A percentile compares a stretch with the other conserved stretches of the same genome.
These are phyloP conservation scores for Passerina amoena DNA, from an alignment of 2,113 vertebrate species.

Conservation along the genomic window DNA sequence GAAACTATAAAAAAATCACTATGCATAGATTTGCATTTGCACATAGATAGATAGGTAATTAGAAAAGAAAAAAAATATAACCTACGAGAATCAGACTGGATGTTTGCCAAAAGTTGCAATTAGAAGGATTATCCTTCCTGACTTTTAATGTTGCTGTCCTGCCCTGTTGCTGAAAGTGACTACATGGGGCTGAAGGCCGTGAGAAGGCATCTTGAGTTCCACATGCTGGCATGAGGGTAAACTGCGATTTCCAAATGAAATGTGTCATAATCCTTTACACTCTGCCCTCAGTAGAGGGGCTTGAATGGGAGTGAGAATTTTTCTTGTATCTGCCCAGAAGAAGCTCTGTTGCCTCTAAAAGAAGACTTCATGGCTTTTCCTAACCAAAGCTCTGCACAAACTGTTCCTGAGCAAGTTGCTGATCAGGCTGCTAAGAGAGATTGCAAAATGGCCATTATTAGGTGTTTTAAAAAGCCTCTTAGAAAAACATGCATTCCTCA, in stretches of 20 bases:
- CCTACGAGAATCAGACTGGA: not conserved
- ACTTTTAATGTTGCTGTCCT: not conserved
- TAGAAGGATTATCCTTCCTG: not conserved
- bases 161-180: not conserved
- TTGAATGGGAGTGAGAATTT: not conserved
- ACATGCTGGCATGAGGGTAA: not conserved
- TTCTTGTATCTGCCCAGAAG: not conserved
- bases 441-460: not conserved
- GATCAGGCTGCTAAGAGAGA: not conserved
- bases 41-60: not conserved
- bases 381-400: not conserved
- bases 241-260: not conserved
- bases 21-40: not conserved
- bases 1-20: not conserved
- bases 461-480: not conserved
- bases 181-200: not conserved
- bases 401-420: not conserved
- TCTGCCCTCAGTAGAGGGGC: not conserved
- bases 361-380: not conserved
- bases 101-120: not conserved
- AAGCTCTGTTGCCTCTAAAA: not conserved
- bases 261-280: not conserved
- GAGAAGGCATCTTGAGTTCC: not conserved
- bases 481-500: not conserved
- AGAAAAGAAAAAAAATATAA: not conserved